Evolutionary conservation across 2,888 invertebrate species (phyloP), one percentile per base, ranked within the genome.

Genomic region (Ditylenchus weischeri): DNA sequence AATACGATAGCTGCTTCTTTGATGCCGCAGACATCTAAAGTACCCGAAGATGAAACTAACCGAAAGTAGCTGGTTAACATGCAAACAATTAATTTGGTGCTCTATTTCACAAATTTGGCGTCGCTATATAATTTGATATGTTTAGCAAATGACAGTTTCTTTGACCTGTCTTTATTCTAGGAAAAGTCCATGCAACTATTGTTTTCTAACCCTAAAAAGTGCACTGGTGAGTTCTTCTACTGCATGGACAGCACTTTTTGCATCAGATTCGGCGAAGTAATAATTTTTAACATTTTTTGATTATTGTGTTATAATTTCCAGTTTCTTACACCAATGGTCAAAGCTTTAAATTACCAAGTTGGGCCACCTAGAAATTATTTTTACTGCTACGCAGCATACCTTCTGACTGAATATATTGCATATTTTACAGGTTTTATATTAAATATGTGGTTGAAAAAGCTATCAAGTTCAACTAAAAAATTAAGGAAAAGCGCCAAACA

Each of bases 201-300:
- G 50, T 38, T 71, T 0, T 62, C 59, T n/a, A 65, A 74, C 23
- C 72, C 77, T 1, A 57, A 60, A 50, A 69, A 63, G 35, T 72
- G 64, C 62, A 70, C 72, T 47, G 77, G 75, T 58, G 78, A 80
- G 48, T 72, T 76, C 38, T 76, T 80, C 43, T 80, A 78, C 61
- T 77, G 77, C 54, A 74, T 77, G 78, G 80, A 80, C 64, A 70
- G 76, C 21, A 76, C 76, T 15, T 72, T 72, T 19, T 71, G 71
- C n/a, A 64, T 65, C 54, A 67, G 75, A 21, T 75, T 78, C 47
- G 64, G 74, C 58, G 72, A 79, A 57, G 79, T 79, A 19, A 43
- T 57, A 19, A 4, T 18, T 36, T 43, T 11, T 0, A 21, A 59
- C n/a, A 19, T 50, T 50, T 50, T 50, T 50, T 5, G 5, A 50